Base-by-base conservation (phyloP, 2,797 vertebrate species). In the Natrix natrix region DNA sequence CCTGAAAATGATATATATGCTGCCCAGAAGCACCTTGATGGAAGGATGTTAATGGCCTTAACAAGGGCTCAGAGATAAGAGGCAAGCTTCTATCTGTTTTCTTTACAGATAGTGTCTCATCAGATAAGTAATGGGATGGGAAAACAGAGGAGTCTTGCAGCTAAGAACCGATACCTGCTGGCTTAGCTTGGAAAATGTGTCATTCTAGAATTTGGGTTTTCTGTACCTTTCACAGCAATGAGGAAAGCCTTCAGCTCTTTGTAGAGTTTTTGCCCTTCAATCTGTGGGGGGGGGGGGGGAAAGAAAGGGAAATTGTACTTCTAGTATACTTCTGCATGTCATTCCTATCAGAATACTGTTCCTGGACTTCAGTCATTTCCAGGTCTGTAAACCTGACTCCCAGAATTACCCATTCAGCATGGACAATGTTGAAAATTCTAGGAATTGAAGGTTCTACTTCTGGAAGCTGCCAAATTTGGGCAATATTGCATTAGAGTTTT, bases 191-290 rank as follows among this genome's bases (percentile, higher is more conserved):
- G 60, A 37, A 74, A 90, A 87, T 12, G 16, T 69, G 8, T 0
- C n/a, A 90, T 52, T 78, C 17, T 48, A n/a, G 17, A 69, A 26
- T 12, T 61, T 26, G 43, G 20, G 89, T 5, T 87, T 43, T 59
- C 32, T 57, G 24, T 94, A 99, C 99, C 99, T 99, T 98, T 98
- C 74, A 99, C 98, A 0, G 99, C 98, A 26, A 95, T 98, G 0
- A 99, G 95, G 96, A 99, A 99, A 92, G 96, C 97, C 96, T 98
- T 99, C 93, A 99, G 97, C 94, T 99, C 99, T 93, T 99, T 99
- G 97, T 98, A 97, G 63, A 99, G 98, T 87, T 97, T 98, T 93
- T 98, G 98, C 91, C 99, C 99, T 97, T 99, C 98, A 17, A 90
- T 97, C 99, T 99, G n/a, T n/a, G n/a, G n/a, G n/a, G n/a, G n/a